These are phyloP conservation scores for Phoebastria nigripes DNA, from an alignment of 2,797 vertebrate genomes.

Conservation along the genomic window DNA sequence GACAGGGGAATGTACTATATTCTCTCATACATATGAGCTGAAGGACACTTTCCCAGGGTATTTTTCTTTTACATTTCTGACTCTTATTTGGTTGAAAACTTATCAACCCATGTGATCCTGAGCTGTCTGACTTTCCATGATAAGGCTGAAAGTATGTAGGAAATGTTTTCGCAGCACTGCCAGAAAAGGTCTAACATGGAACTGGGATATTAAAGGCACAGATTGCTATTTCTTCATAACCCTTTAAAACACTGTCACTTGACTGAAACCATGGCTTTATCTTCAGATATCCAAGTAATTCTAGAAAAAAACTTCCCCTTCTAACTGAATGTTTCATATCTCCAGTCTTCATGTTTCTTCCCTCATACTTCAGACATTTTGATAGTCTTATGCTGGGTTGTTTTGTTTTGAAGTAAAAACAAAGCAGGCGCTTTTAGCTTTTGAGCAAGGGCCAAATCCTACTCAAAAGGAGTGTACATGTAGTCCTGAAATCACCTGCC, in stretches of 20 bases:
- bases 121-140: conserved; percentile 75
- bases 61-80: conserved; percentile 80
- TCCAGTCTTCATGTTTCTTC: background rate
- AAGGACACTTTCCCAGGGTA: conserved; percentile 79
- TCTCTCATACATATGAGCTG: conserved; percentile 65
- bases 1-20: conserved; percentile 72
- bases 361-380: background rate
- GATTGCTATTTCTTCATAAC: conserved; percentile 3
- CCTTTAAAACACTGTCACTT: background rate
- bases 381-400: background rate
- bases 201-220: conserved; percentile 31
- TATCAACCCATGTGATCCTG: conserved; percentile 71
- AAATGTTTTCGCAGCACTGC: conserved; percentile 70
- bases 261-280: background rate
- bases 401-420: background rate
- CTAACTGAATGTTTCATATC: background rate
- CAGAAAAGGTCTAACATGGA: conserved; percentile 58
- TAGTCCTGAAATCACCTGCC: background rate
- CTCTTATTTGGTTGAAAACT: conserved; percentile 77
- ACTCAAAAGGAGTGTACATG: background rate
- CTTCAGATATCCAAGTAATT: background rate
- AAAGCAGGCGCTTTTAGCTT: background rate
- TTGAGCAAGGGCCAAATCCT: background rate
- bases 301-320: background rate
- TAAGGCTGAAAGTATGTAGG: conserved; percentile 76